Conservation (phyloP, 2,797 vertebrate species). For the Lateolabrax maculatus region DNA sequence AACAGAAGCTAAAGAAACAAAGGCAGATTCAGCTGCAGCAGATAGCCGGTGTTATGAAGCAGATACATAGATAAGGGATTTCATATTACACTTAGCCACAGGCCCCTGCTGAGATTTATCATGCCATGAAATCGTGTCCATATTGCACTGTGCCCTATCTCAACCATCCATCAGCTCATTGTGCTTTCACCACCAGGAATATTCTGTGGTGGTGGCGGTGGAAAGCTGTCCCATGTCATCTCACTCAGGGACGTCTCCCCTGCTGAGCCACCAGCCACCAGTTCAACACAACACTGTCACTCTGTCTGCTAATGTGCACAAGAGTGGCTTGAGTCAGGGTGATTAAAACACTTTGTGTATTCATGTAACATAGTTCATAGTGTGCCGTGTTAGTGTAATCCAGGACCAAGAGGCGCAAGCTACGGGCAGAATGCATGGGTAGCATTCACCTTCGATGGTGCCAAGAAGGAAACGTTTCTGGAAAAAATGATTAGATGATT, state of each 20-base stretch:
- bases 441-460: background rate
- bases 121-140: conserved; percentile 87
- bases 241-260: conserved; percentile 57
- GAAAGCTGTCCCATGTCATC: conserved; percentile 63
- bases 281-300: conserved; percentile 42
- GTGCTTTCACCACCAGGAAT: conserved; percentile 75
- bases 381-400: conserved; percentile 23
- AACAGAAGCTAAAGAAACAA: conserved; percentile 72
- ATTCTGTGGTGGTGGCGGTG: conserved; percentile 67
- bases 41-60: conserved; percentile 80
- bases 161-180: conserved; percentile 83
- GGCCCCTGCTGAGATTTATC: conserved; percentile 85
- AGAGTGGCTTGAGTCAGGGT: conserved; percentile 38
- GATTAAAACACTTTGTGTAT: conserved; percentile 54
- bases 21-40: conserved; percentile 75
- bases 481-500: background rate
- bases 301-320: conserved; percentile 38
- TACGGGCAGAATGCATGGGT: background rate
- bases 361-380: conserved; percentile 21
- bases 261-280: conserved; percentile 51
- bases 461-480: background rate
- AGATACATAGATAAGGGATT: conserved; percentile 86
- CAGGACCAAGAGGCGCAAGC: conserved; percentile 4
- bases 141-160: conserved; percentile 86
- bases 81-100: conserved; percentile 87